Evolutionary conservation across 2,888 invertebrate genomes (phyloP).

Genomic region (Folsomia candida): DNA sequence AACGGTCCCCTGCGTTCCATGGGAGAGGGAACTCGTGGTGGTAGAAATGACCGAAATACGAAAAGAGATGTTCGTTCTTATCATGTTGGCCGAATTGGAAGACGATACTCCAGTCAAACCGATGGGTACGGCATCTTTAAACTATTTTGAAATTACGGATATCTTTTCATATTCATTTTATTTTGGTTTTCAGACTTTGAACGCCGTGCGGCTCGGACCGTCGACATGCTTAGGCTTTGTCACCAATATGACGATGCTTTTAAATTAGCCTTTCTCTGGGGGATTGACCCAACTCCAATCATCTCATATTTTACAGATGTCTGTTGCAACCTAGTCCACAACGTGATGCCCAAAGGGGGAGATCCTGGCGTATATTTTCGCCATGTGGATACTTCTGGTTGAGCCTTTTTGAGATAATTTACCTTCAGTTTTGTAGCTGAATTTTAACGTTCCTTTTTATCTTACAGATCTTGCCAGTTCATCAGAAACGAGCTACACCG

Average conservation of each 20-base stretch:
- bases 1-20: not conserved
- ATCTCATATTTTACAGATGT: slow-evolving; percentile 30
- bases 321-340: slow-evolving; percentile 36
- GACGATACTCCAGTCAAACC: slow-evolving; percentile 25
- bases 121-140: not conserved
- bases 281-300: slow-evolving; percentile 30
- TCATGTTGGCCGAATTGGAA: slow-evolving; percentile 27
- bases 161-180: too few species aligned
- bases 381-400: slow-evolving; percentile 45
- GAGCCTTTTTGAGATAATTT: not conserved
- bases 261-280: slow-evolving; percentile 42
- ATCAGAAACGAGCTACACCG: slow-evolving; percentile 38
- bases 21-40: not conserved
- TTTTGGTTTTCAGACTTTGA: slow-evolving; percentile 34
- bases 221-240: slow-evolving; percentile 31
- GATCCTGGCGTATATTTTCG: slow-evolving; percentile 46
- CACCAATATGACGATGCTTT: slow-evolving; percentile 47
- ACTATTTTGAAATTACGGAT: not conserved
- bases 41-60: slow-evolving; percentile 24
- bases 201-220: slow-evolving; percentile 34
- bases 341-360: slow-evolving; percentile 39
- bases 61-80: slow-evolving; percentile 35
- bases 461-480: slow-evolving; percentile 15
- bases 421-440: not conserved
- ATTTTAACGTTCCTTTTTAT: not conserved